Evolutionary conservation across 2,113 vertebrate species (phyloP).

Genomic region (Leptodactylus fuscus): DNA sequence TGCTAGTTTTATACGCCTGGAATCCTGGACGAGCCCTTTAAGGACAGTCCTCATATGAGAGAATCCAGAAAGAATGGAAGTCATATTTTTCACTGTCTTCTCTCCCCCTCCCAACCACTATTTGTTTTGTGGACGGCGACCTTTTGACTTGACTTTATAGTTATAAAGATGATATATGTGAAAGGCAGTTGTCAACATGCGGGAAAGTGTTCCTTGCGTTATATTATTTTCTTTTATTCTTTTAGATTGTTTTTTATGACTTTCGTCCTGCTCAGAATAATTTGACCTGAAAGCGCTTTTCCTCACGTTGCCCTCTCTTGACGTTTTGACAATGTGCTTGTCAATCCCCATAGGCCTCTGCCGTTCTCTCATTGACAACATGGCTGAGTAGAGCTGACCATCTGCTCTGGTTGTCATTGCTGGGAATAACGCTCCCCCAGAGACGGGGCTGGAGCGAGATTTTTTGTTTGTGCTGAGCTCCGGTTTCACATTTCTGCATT

Average conservation of each 20-base stretch:
- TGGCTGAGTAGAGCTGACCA: constrained; percentile 35
- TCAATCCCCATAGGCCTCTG: constrained; percentile 12
- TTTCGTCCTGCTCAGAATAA: background rate
- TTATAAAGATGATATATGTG: background rate
- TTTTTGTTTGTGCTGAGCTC: constrained; percentile 7
- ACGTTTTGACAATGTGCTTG: constrained; percentile 11
- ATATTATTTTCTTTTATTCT: background rate
- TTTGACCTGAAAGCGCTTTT: background rate
- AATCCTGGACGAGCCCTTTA: background rate
- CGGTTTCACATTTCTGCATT: background rate
- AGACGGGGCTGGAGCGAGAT: constrained; percentile 3
- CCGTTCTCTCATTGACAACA: constrained; percentile 29
- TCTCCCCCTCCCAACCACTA: background rate
- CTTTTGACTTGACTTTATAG: background rate
- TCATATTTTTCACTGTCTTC: background rate
- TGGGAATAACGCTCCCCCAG: constrained; percentile 4
- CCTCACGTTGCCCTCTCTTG: constrained; percentile 11
- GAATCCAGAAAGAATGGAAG: background rate
- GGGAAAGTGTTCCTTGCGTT: background rate
- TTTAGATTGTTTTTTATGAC: background rate
- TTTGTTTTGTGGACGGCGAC: background rate
- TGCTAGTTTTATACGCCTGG: background rate
- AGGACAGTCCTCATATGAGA: background rate
- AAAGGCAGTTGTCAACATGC: background rate
- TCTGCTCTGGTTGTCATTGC: constrained; percentile 40